Base-by-base conservation (phyloP, 2,113 vertebrate species). In the Brachyistius frenatus region DNA sequence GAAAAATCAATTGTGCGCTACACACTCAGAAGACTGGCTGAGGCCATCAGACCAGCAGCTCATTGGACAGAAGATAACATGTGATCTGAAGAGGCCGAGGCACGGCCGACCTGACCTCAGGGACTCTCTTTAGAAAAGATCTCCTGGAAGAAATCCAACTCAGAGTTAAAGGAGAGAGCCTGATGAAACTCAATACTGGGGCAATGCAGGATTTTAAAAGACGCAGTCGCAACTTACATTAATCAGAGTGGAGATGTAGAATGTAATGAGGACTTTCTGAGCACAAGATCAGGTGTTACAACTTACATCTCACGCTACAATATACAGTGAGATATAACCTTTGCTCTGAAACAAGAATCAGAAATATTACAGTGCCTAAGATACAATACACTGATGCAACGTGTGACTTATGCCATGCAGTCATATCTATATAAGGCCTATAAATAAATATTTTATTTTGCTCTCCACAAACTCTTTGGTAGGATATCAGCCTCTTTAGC, bases 131-230 rank as follows among this genome's bases (percentile, higher is more conserved):
- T 16, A 60, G 66, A 75, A 75, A 73, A 69, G 55, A 81, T 72
- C 31, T 60, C 39, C 75, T 86, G 73, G 81, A 81, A 36, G 31
- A 66, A 79, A 58, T 86, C 79, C 81, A 87, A 58, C 60, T 36
- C 39, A 52, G 47, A 54, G 58, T 73, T 88, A 86, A 85, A 81
- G 80, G 74, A 85, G 50, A 77, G 66, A 4, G 56, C 2, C 46
- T 44, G 41, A 15, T 72, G 75, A 86, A 91, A 89, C 71, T 46
- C 60, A 70, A 88, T 36, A 80, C 81, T 57, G 53, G 33, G 8
- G 66, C 36, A 36, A 70, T 41, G 54, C 73, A 63, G 64, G 41
- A 60, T 58, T 79, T 66, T 16, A 56, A 79, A 50, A 76, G 61
- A 71, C 1, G 47, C 13, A 39, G 37, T 14, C 15, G 5, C n/a